Evolutionary conservation across 1,140 invertebrate species (phyloP).

Genomic region (Drosophila repletoides): DNA sequence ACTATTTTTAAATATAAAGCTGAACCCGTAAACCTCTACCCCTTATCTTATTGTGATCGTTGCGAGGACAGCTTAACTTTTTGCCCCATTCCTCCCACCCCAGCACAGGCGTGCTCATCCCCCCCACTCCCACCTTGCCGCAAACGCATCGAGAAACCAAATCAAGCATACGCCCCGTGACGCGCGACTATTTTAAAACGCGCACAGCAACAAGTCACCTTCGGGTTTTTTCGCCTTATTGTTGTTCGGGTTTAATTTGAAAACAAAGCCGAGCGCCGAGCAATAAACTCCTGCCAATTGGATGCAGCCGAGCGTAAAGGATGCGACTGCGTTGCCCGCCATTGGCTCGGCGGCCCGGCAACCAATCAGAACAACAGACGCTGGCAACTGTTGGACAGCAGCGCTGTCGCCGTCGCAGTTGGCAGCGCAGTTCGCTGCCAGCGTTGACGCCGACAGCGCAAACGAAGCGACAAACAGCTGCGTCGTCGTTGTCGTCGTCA

Average conservation of each 20-base stretch:
- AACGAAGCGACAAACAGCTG: constrained; percentile 32
- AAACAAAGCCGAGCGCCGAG: background rate
- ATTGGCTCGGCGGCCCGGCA: constrained; percentile 43
- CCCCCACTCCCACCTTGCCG: background rate
- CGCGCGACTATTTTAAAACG: constrained; percentile 37
- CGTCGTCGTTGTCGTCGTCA: constrained; percentile 49
- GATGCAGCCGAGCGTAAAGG: constrained; percentile 36
- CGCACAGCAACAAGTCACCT: constrained; percentile 58
- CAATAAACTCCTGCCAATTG: constrained; percentile 57
- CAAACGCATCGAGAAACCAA: background rate
- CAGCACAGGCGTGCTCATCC: background rate
- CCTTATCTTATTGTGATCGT: background rate
- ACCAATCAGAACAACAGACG: constrained; percentile 67
- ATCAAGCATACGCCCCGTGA: constrained; percentile 63
- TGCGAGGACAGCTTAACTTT: background rate
- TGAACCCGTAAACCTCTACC: background rate
- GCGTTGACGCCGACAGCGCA: background rate
- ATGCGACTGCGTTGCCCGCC: constrained; percentile 23
- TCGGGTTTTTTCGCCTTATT: background rate
- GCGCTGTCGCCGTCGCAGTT: constrained; percentile 10
- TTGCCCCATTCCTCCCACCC: background rate
- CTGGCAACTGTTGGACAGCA: constrained; percentile 21
- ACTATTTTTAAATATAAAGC: constrained; percentile 25
- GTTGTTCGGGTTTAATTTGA: background rate
- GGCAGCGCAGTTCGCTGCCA: no score